phyloP scores from a whole-genome alignment of 2,797 vertebrate species.

The Centroberyx gerrardi region DNA sequence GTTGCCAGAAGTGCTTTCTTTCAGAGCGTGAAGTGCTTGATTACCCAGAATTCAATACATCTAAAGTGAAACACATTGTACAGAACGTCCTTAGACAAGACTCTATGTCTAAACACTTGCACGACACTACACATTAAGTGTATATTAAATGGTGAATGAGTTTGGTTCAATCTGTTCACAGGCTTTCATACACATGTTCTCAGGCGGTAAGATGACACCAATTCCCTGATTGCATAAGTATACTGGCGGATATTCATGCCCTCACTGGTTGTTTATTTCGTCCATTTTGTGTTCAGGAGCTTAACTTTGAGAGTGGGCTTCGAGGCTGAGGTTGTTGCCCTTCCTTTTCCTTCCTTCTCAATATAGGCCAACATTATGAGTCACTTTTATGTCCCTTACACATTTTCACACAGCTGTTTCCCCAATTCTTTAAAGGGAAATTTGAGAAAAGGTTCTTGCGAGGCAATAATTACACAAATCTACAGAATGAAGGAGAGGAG shows the following conservation, averaged over 20 bases:
- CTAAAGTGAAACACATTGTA: not conserved
- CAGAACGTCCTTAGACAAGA: constrained; percentile 3
- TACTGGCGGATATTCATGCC: not conserved
- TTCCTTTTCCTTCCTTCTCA: not conserved
- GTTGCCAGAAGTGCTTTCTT: constrained; percentile 7
- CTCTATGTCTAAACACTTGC: constrained; percentile 5
- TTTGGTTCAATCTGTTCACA: constrained; percentile 19
- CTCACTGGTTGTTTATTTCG: constrained; percentile 29
- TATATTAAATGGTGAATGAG: constrained; percentile 31
- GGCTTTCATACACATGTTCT: constrained; percentile 20
- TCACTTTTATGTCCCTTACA: not conserved
- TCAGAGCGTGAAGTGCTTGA: constrained; percentile 7
- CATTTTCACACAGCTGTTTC: not conserved
- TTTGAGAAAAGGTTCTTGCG: not conserved
- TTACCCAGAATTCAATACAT: constrained; percentile 17
- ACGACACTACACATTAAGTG: constrained; percentile 14
- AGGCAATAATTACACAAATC: constrained; percentile 26
- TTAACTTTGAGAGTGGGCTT: constrained; percentile 4
- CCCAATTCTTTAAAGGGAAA: not conserved
- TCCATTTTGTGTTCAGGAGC: constrained; percentile 21
- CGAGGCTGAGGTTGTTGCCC: not conserved
- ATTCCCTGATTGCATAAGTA: constrained; percentile 35
- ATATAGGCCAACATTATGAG: not conserved
- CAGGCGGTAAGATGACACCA: constrained; percentile 31
- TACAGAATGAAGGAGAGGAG: not conserved